Conservation (phyloP, 1,140 invertebrate species). For the Solen grandis region DNA sequence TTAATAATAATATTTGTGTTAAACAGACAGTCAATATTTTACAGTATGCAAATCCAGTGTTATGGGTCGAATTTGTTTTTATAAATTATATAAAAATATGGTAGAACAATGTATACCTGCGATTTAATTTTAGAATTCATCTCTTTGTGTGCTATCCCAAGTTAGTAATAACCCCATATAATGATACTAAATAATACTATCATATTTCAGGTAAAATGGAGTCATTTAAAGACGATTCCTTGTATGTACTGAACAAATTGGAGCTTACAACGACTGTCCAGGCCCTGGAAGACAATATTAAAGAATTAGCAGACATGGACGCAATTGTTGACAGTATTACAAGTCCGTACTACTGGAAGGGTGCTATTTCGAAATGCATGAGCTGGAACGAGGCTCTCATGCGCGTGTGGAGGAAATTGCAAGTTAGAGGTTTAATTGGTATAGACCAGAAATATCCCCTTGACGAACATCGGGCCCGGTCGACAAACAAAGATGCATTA, state of each 20-base stretch:
- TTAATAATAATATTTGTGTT: too few relatives aligned
- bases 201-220: slow-evolving; percentile 42
- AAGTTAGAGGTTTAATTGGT: slow-evolving; percentile 22
- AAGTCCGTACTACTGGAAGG: slow-evolving; percentile 19
- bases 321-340: slow-evolving; percentile 17
- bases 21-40: too few relatives aligned
- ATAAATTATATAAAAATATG: not conserved
- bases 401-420: slow-evolving; percentile 41
- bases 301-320: not conserved
- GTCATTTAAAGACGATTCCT: slow-evolving; percentile 16
- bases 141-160: not conserved
- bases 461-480: not conserved
- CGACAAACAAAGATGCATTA: not conserved
- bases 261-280: not conserved
- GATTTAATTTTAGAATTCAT: not conserved
- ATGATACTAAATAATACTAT: not conserved
- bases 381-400: slow-evolving; percentile 5
- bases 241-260: slow-evolving; percentile 1
- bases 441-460: not conserved
- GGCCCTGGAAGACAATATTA: not conserved
- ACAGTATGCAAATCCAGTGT: too few relatives aligned
- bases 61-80: too few relatives aligned
- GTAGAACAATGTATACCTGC: not conserved
- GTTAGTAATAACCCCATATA: not conserved
- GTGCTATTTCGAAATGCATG: slow-evolving; percentile 20